A percentile compares a stretch with the other conserved stretches of the same genome.
Conservation (phyloP, 2,797 vertebrate species). For the Lerista edwardsae region DNA sequence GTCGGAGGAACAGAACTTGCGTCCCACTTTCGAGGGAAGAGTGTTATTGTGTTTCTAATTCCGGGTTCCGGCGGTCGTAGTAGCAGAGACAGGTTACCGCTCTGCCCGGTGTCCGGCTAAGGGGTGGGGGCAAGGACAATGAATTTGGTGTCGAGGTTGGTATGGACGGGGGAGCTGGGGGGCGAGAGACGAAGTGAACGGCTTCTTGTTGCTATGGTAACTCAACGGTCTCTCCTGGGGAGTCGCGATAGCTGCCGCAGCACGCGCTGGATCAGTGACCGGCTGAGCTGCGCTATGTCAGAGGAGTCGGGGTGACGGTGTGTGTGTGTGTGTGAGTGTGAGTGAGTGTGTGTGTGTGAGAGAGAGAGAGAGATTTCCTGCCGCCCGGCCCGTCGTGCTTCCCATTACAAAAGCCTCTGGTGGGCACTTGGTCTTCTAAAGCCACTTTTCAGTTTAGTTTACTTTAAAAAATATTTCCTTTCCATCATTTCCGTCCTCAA, state of each 20-base stretch:
- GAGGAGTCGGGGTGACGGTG: background rate
- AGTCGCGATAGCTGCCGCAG: background rate
- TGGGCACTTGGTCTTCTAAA: too few relatives aligned
- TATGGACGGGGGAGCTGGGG: background rate
- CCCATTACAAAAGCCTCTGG: background rate
- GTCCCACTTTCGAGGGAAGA: constrained; percentile 23
- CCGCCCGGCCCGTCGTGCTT: background rate
- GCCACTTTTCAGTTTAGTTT: too few relatives aligned
- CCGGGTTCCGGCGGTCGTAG: background rate
- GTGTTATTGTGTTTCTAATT: background rate
- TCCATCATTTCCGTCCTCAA: background rate
- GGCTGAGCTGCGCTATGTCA: background rate
- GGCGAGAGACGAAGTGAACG: background rate
- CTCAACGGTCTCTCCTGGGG: background rate
- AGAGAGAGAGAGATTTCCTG: too few relatives aligned
- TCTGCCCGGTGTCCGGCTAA: background rate
- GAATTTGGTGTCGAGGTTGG: constrained; percentile 55
- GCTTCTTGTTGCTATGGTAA: constrained; percentile 33
- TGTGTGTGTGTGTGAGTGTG: too few relatives aligned
- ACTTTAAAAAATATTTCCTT: background rate
- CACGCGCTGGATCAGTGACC: background rate
- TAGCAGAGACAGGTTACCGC: background rate
- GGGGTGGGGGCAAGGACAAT: constrained; percentile 22
- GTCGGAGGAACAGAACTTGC: background rate
- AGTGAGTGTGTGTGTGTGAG: too few relatives aligned